These are phyloP conservation scores for Cosmorhoe ocellata DNA, from an alignment of 2,888 invertebrate species.

Conservation along the genomic window DNA sequence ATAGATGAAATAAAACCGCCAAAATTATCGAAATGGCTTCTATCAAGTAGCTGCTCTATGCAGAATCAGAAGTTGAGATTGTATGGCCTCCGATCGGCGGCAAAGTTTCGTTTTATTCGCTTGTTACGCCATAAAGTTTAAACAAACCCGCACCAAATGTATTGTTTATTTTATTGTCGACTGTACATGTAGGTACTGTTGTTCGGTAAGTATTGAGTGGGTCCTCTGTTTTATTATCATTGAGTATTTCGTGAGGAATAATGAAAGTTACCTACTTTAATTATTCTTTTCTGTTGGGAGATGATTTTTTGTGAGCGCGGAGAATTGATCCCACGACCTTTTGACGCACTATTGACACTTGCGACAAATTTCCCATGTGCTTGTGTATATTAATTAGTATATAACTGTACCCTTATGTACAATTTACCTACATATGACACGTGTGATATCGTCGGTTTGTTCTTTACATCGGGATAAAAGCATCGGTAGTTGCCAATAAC, in stretches of 20 bases:
- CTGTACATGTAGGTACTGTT: slow-evolving; percentile 5
- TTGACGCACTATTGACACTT: too few species aligned
- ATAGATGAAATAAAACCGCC: too few species aligned
- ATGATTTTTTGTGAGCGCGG: background rate
- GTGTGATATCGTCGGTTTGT: slow-evolving; percentile 38
- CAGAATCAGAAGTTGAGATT: slow-evolving; percentile 42
- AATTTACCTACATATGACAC: too few species aligned
- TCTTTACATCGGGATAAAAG: slow-evolving; percentile 41
- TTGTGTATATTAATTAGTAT: too few species aligned
- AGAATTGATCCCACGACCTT: too few species aligned
- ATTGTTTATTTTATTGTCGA: slow-evolving; percentile 43
- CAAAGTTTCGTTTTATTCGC: slow-evolving; percentile 49
- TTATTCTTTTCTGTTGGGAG: background rate
- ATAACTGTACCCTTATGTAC: slow-evolving; percentile 14
- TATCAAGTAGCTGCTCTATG: slow-evolving; percentile 9
- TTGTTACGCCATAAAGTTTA: slow-evolving; percentile 29
- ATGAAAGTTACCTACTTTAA: background rate
- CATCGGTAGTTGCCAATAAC: slow-evolving; percentile 47
- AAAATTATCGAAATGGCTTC: background rate
- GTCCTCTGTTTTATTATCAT: slow-evolving; percentile 10
- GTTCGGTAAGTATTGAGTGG: slow-evolving; percentile 1
- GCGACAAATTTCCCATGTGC: too few species aligned
- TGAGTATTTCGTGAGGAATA: background rate
- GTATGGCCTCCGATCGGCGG: slow-evolving; percentile 46
- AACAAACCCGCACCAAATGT: slow-evolving; percentile 26